These are phyloP conservation scores for Epinotia nisella DNA, from an alignment of 2,888 invertebrate genomes.

Conservation along the genomic window DNA sequence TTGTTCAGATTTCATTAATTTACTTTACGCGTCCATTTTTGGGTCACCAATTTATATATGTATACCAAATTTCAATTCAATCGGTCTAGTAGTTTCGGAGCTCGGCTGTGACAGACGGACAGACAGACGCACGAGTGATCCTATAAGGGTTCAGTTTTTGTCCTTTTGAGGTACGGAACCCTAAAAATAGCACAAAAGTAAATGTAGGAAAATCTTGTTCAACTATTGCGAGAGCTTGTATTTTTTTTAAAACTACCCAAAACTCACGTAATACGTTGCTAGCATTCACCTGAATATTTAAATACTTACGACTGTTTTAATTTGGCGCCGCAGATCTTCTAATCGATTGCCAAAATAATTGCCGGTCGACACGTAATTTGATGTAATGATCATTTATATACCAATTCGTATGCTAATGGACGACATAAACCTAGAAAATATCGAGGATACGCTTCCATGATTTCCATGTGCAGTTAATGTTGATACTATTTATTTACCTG, in stretches of 20 bases:
- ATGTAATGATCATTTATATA: constrained; percentile 3
- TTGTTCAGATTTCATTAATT: too few species aligned
- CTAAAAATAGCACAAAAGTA: too few species aligned
- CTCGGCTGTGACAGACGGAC: too few species aligned
- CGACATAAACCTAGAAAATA: constrained; percentile 5
- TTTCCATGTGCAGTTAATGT: background rate
- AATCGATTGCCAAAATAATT: background rate
- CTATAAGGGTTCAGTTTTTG: too few species aligned
- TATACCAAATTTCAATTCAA: too few species aligned
- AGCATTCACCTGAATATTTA: background rate
- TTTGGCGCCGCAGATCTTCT: background rate
- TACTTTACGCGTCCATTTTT: too few species aligned
- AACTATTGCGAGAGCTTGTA: background rate
- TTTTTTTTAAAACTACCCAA: background rate
- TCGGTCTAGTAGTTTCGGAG: too few species aligned
- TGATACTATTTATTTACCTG: background rate
- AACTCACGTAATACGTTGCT: background rate
- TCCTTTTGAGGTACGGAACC: too few species aligned
- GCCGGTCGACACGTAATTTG: background rate
- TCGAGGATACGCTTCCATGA: background rate
- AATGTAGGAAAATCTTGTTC: too few species aligned
- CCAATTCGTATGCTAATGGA: constrained; percentile 7
- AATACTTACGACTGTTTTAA: background rate
- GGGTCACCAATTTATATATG: too few species aligned
- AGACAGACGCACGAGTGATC: too few species aligned